Percentiles rank a stretch among this genome's conserved stretches.
These are phyloP conservation scores for Ochotona curzoniae DNA, from an alignment of 2,113 vertebrate genomes.

Conservation along the genomic window DNA sequence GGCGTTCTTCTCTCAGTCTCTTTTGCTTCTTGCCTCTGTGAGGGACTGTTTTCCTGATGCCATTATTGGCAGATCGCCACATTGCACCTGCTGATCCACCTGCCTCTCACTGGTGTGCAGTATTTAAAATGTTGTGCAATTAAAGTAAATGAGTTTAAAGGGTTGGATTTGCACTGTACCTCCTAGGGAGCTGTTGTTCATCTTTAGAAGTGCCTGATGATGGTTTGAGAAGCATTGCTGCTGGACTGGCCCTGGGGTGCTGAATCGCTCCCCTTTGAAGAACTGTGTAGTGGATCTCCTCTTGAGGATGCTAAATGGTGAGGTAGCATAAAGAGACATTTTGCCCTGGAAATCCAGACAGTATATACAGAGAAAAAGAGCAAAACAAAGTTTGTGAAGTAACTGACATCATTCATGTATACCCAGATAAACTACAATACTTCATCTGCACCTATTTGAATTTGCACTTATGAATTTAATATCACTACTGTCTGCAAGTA, in stretches of 20 bases:
- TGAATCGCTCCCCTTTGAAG: slow-evolving; percentile 79
- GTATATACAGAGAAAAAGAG: slow-evolving; percentile 59
- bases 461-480: slow-evolving; percentile 49
- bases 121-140: slow-evolving; percentile 82
- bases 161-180: slow-evolving; percentile 73
- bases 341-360: slow-evolving; percentile 69
- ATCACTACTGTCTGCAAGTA: slow-evolving; percentile 35
- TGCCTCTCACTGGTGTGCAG: slow-evolving; percentile 75
- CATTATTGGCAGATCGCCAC: slow-evolving; percentile 78
- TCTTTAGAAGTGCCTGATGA: slow-evolving; percentile 80
- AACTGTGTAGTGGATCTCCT: slow-evolving; percentile 69
- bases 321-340: slow-evolving; percentile 74
- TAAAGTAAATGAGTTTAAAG: slow-evolving; percentile 83
- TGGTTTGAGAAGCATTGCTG: slow-evolving; percentile 66
- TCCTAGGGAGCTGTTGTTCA: slow-evolving; percentile 80
- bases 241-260: slow-evolving; percentile 65
- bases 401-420: slow-evolving; percentile 49
- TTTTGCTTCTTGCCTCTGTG: slow-evolving; percentile 74
- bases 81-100: slow-evolving; percentile 82
- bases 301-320: slow-evolving; percentile 68
- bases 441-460: slow-evolving; percentile 25
- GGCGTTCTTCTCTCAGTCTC: slow-evolving; percentile 73
- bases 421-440: slow-evolving; percentile 34
- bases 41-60: slow-evolving; percentile 77
- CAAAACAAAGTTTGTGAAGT: slow-evolving; percentile 57